A percentile compares a stretch with the other conserved stretches of the same genome.
These are phyloP conservation scores for Poeciliopsis turneri DNA, from an alignment of 2,797 vertebrate genomes.

Conservation along the genomic window DNA sequence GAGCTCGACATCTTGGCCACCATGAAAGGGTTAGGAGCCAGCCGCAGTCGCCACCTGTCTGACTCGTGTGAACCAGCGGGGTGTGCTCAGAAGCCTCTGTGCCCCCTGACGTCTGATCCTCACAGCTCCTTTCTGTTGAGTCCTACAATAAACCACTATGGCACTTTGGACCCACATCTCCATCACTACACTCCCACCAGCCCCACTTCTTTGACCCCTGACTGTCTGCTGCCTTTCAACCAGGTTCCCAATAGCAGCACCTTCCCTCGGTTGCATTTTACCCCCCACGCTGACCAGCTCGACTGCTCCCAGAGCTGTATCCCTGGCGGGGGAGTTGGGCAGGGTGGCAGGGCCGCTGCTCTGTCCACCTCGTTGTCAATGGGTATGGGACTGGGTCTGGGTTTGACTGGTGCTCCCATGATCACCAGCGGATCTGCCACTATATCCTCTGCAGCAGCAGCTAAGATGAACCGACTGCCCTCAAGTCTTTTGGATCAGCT, in stretches of 20 bases:
- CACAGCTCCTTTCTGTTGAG: constrained; percentile 92
- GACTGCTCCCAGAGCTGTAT: constrained; percentile 76
- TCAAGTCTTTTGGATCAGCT: constrained; percentile 97
- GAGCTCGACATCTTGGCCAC: constrained; percentile 65
- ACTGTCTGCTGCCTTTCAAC: constrained; percentile 92
- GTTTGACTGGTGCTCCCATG: constrained; percentile 80
- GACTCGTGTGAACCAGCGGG: constrained; percentile 92
- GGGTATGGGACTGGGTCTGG: constrained; percentile 82
- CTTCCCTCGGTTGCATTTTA: constrained; percentile 96
- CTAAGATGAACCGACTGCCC: constrained; percentile 95
- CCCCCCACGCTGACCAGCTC: constrained; percentile 85
- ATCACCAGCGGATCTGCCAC: constrained; percentile 84
- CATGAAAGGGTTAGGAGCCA: constrained; percentile 98
- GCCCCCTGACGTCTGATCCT: constrained; percentile 81
- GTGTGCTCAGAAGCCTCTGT: constrained; percentile 90
- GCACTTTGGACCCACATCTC: constrained; percentile 86
- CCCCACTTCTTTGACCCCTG: constrained; percentile 82
- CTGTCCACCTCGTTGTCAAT: constrained; percentile 79
- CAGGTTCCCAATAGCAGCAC: constrained; percentile 95
- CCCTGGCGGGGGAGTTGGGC: constrained; percentile 78
- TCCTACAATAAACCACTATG: constrained; percentile 89
- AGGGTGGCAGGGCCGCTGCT: constrained; percentile 77
- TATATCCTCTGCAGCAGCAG: constrained; percentile 85
- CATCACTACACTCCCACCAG: constrained; percentile 82
- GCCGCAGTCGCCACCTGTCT: constrained; percentile 93